Percentiles rank a stretch among this genome's conserved stretches.
Evolutionary conservation across 2,113 vertebrate genomes (phyloP).

Genomic region (Lichenostomus cassidix): DNA sequence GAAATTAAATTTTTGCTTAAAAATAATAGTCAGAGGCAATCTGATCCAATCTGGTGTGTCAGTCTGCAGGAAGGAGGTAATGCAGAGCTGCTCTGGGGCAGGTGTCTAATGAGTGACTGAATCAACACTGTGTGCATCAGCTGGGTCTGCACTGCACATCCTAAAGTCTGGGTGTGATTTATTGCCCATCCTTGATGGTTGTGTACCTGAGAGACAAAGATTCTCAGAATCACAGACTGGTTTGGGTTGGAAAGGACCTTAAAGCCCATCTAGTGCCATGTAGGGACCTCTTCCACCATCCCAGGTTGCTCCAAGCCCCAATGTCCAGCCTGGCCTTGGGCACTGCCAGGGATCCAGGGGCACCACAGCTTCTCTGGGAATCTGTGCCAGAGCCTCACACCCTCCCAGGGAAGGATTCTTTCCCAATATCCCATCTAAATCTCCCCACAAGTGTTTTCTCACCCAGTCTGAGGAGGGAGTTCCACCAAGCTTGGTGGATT

Average conservation of each 20-base stretch:
- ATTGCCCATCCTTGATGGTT: neutral
- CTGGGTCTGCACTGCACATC: neutral
- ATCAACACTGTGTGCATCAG: fast-evolving
- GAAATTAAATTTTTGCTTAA: neutral
- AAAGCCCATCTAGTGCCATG: neutral
- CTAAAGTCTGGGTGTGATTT: neutral
- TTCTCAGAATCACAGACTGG: neutral
- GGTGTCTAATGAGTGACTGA: neutral
- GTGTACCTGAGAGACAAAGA: fast-evolving
- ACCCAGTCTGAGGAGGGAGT: too few species aligned
- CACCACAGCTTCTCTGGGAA: neutral
- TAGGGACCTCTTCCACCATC: neutral
- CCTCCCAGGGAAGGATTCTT: neutral
- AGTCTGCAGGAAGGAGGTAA: fast-evolving
- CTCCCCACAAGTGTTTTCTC: fast-evolving
- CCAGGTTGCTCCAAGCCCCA: neutral
- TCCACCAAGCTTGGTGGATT: fast-evolving
- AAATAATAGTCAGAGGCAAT: neutral
- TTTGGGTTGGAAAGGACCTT: neutral
- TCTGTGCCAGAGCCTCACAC: neutral
- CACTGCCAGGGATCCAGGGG: neutral
- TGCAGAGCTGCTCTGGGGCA: neutral
- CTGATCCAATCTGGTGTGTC: neutral
- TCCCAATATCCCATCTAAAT: neutral
- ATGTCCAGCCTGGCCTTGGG: neutral